phyloP scores from a whole-genome alignment of 2,888 invertebrate genomes.

The Acrobasis consociella region DNA sequence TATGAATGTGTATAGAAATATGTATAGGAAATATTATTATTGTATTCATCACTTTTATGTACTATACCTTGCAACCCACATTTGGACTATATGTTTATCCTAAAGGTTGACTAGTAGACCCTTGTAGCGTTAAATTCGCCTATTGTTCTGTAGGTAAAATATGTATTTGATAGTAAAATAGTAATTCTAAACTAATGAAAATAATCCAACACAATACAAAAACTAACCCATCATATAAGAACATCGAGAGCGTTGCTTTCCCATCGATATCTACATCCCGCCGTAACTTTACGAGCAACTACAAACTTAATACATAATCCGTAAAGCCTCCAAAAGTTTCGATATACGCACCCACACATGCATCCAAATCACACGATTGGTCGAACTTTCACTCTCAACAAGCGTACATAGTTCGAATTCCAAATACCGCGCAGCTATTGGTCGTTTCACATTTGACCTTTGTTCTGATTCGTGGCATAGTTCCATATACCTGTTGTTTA shows the following conservation, averaged over 20 bases:
- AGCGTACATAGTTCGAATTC: conserved; percentile 78
- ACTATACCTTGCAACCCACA: no score
- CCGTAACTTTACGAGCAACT: conserved; percentile 12
- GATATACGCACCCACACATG: conserved; percentile 46
- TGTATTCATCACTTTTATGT: no score
- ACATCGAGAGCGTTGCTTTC: neutral
- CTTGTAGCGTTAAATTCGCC: no score
- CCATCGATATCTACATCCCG: neutral
- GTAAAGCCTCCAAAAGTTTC: conserved; percentile 40
- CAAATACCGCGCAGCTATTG: conserved; percentile 57
- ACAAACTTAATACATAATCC: conserved; percentile 24
- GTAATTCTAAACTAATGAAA: neutral
- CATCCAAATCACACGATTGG: conserved; percentile 60
- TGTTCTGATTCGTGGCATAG: conserved; percentile 61
- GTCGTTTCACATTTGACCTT: conserved; percentile 69
- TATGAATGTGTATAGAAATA: no score
- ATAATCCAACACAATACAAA: neutral
- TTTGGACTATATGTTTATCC: no score
- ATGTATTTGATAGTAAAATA: no score
- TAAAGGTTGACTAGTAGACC: no score
- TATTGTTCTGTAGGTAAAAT: no score
- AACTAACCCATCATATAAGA: neutral
- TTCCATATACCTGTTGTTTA: conserved; percentile 58
- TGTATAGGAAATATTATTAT: no score
- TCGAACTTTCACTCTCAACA: conserved; percentile 72